Base-by-base conservation (phyloP, 2,888 invertebrate genomes). In the Sipha maydis region DNA sequence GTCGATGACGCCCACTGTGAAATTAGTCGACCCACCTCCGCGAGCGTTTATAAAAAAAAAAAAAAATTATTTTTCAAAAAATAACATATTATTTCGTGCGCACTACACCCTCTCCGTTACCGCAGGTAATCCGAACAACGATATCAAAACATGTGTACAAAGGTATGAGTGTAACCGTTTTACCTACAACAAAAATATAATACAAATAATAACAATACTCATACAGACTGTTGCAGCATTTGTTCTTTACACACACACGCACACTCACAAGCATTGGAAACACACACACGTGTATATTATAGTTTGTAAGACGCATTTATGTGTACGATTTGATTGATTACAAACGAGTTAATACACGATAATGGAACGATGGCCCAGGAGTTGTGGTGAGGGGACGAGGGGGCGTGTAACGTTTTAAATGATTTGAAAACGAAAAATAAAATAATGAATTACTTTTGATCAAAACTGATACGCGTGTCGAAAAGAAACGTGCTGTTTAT, bases 1-100 rank as follows among this genome's bases (percentile, higher is more conserved):
- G 83, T 75, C 75, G 56, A 83, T 5, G 75, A 83, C 83, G 83
- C 83, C 83, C 83, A 83, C 83, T 56, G 38, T 75, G 83, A 83
- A 75, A 83, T 83, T 61, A 61, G 75, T 75, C 83, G 75, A 56
- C 61, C 83, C 75, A 75, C 83, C 75, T 83, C 31, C 38, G 38
- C n/a, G 38, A 67, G n/a, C 61, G n/a, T 79, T 25, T 38, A 41
- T 41, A 31, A 28, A 54, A 61, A 83, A 73, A 34, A 34, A 34
- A 34, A 2, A 34, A 34, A 34, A 34, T 2, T 83, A 48, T 83
- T 83, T 48, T 83, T 83, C 54, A 67, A 80, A 38, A n/a, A 76
- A n/a, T 3, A 48, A 41, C n/a, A 14, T 38, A 75, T n/a, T 48
- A 76, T 41, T 25, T 11, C 14, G 34, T 19, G 34, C 34, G 34